Conservation (phyloP, 2,888 invertebrate species). For the Orthonevra nobilis region DNA sequence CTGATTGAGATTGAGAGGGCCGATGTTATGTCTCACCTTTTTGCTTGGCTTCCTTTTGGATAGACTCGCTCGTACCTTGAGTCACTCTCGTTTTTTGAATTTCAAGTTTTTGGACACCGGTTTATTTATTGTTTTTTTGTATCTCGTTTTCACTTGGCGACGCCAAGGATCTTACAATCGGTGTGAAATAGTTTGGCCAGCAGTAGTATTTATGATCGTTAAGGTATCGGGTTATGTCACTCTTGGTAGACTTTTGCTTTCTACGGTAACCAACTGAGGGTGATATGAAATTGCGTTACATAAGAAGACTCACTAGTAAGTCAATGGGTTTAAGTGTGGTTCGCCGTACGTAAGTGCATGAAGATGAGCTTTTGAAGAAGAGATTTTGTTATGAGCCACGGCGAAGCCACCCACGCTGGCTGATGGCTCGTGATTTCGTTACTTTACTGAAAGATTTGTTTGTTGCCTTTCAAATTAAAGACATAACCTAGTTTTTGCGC, state of each 20-base stretch:
- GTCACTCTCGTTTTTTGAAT: not conserved
- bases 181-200: not conserved
- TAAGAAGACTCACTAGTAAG: too few relatives aligned
- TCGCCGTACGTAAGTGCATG: not conserved
- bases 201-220: not conserved
- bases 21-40: not conserved
- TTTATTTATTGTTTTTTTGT: too few relatives aligned
- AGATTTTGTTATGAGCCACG: too few relatives aligned
- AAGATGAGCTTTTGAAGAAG: constrained; percentile 15
- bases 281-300: not conserved
- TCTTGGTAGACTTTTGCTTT: constrained; percentile 22
- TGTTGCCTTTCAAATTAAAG: too few relatives aligned
- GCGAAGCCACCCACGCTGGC: too few relatives aligned
- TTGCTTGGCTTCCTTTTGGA: not conserved
- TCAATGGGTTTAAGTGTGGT: not conserved
- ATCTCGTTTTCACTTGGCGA: constrained; percentile 6
- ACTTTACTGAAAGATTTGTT: too few relatives aligned
- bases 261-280: constrained; percentile 2
- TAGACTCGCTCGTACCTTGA: not conserved
- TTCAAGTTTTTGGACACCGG: not conserved
- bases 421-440: too few relatives aligned
- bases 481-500: too few relatives aligned
- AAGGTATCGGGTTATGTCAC: constrained; percentile 4
- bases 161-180: constrained; percentile 31
- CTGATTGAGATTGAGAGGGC: constrained; percentile 15